A percentile compares a stretch with the other conserved stretches of the same genome.
Conservation (phyloP, 30 jellyfish, hydroid and myxozoan genomes). For the Aurelia coerulea region DNA sequence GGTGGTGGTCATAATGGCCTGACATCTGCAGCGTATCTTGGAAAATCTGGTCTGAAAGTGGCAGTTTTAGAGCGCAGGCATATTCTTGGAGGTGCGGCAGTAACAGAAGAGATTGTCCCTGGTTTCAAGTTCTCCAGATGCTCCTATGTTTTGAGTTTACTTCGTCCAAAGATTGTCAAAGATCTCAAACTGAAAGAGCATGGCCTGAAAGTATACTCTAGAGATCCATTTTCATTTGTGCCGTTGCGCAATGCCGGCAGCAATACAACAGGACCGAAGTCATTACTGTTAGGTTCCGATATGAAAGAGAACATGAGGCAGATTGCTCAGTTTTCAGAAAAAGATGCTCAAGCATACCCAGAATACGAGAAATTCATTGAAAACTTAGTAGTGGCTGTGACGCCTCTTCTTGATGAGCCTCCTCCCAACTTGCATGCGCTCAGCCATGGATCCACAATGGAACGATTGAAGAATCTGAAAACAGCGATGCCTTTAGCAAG, state of each 20-base stretch:
- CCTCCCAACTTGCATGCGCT: conserved; percentile 51
- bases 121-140: conserved; percentile 69
- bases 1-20: conserved; percentile 77
- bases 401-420: conserved; percentile 68
- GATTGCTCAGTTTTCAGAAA: conserved; percentile 48
- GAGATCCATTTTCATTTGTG: conserved; percentile 62
- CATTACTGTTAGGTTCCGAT: conserved; percentile 42
- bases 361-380: conserved; percentile 43
- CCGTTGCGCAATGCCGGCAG: conserved; percentile 29
- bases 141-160: conserved; percentile 58
- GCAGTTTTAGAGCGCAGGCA: conserved; percentile 56
- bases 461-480: conserved; percentile 15
- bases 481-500: conserved; percentile 18
- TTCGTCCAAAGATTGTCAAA: conserved; percentile 49
- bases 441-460: conserved; percentile 22
- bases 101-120: conserved; percentile 66
- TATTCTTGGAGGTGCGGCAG: conserved; percentile 70
- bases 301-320: conserved; percentile 51
- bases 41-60: conserved; percentile 61
- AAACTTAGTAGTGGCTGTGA: conserved; percentile 37
- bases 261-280: conserved; percentile 43
- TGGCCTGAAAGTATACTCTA: conserved; percentile 39
- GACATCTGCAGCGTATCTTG: conserved; percentile 57
- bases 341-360: conserved; percentile 64
- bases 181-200: conserved; percentile 59